A percentile compares a stretch with the other conserved stretches of the same genome.
phyloP scores from a whole-genome alignment of 2,888 invertebrate genomes.

The Meteorus colon region DNA sequence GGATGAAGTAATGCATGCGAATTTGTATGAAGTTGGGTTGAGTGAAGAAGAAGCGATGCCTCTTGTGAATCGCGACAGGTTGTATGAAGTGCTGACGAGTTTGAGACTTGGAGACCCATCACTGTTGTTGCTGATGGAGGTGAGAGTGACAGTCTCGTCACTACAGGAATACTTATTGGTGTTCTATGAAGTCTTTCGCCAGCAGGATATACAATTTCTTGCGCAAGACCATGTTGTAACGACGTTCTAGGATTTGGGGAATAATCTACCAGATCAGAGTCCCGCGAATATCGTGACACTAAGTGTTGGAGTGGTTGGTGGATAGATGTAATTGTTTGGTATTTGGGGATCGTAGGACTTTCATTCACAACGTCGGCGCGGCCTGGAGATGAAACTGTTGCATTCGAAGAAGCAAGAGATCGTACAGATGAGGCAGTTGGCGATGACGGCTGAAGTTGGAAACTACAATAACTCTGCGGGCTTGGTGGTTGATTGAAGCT shows the following conservation, averaged over 20 bases:
- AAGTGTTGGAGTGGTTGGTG: slow-evolving; percentile 56
- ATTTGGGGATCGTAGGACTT: slow-evolving; percentile 63
- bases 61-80: slow-evolving; percentile 62
- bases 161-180: slow-evolving; percentile 65
- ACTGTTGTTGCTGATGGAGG: slow-evolving; percentile 72
- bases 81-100: slow-evolving; percentile 62
- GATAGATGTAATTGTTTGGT: slow-evolving; percentile 53
- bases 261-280: slow-evolving; percentile 61
- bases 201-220: slow-evolving; percentile 65
- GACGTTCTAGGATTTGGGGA: slow-evolving; percentile 41
- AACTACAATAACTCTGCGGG: slow-evolving; percentile 55
- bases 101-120: slow-evolving; percentile 59
- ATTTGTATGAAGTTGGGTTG: slow-evolving; percentile 59
- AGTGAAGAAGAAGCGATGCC: slow-evolving; percentile 57
- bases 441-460: slow-evolving; percentile 66
- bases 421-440: slow-evolving; percentile 68
- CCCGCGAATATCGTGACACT: slow-evolving; percentile 57
- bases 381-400: slow-evolving; percentile 68
- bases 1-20: slow-evolving; percentile 60
- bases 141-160: slow-evolving; percentile 69
- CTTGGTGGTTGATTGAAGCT: slow-evolving; percentile 63
- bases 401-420: slow-evolving; percentile 68
- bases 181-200: slow-evolving; percentile 65
- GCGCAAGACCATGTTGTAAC: slow-evolving; percentile 54
- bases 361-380: slow-evolving; percentile 61